Evolutionary conservation across 2,888 invertebrate genomes (phyloP), one percentile per base, ranked within the genome.

Genomic region (Lochmaea capreae): DNA sequence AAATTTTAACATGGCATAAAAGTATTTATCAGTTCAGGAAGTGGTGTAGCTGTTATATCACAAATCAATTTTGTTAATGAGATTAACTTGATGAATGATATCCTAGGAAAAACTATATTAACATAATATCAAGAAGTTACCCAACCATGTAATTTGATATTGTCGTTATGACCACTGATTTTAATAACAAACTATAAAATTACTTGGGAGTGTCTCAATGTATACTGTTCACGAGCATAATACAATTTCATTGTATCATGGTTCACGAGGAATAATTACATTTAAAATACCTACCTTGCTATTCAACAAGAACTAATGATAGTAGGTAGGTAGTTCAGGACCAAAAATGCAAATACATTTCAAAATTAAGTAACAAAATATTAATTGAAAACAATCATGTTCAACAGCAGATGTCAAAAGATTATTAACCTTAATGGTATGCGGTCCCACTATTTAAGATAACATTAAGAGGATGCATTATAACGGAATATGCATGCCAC

Each of bases 401-500:
- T 67, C 33, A 68, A n/a, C 42, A 68, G 49, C 14, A 22, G 39
- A 16, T n/a, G 52, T 59, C 61, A 43, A 61, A 52, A 68, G 68
- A 68, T 52, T 61, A 62, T 52, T 68, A 68, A 68, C 68, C 68
- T 61, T 16, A 18, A 43, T 63, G 62, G 62, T 67, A 42, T 67
- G 33, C 18, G 9, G 39, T 58, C 3, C 18, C 18, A 57, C 26
- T 68, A 6, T 52, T 12, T 26, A 68, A 68, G 68, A 61, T 68
- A 68, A 59, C 26, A 67, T 59, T 52, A 49, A 57, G 33, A 62
- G 46, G 46, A 49, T 49, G 54, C 54, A 54, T 8, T 33, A 39
- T 62, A 68, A 68, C 68, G 68, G 68, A 68, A 68, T 61, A 62
- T 52, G 61, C 49, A 61, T 61, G 49, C 68, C 39, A 62, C 16